Percentiles rank a stretch among this genome's conserved stretches.
phyloP scores from a whole-genome alignment of 1,140 invertebrate species.

The Pseudomyrmex sp. region DNA sequence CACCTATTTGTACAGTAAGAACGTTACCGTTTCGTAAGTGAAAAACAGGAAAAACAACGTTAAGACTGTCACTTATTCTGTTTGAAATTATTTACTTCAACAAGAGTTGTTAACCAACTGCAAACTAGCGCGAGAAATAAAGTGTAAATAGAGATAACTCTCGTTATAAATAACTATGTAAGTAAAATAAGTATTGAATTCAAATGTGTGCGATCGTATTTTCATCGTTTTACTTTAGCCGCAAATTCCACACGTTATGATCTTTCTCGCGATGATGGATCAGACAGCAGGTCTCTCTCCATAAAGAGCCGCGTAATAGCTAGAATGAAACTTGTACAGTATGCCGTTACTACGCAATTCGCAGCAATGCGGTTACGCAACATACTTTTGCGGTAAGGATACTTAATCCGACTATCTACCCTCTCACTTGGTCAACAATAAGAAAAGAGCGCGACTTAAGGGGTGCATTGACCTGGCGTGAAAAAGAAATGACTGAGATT shows the following conservation, averaged over 20 bases:
- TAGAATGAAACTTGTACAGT: constrained; percentile 65
- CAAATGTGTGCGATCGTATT: not conserved
- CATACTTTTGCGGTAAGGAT: constrained; percentile 69
- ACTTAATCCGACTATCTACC: constrained; percentile 69
- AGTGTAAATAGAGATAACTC: not conserved
- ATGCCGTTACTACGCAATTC: constrained; percentile 74
- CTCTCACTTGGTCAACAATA: constrained; percentile 71
- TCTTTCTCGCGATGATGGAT: constrained; percentile 25
- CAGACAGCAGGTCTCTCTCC: constrained; percentile 9
- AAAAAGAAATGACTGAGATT: constrained; percentile 17
- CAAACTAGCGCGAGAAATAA: not conserved
- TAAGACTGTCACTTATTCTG: not conserved
- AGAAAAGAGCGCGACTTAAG: constrained; percentile 52
- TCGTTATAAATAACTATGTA: not conserved
- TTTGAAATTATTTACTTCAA: not conserved
- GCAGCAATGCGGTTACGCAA: constrained; percentile 75
- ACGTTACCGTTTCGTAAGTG: constrained; percentile 67
- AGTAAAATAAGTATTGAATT: not conserved
- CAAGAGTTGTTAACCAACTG: not conserved
- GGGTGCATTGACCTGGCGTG: constrained; percentile 50
- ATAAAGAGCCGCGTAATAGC: constrained; percentile 44
- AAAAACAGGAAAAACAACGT: constrained; percentile 79
- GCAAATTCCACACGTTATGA: not conserved
- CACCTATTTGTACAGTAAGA: constrained; percentile 48
- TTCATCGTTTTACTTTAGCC: no score